A percentile compares a stretch with the other conserved stretches of the same genome.
These are phyloP conservation scores for Plecturocebus donacophilus DNA, from an alignment of 2,113 vertebrate genomes.

Conservation along the genomic window DNA sequence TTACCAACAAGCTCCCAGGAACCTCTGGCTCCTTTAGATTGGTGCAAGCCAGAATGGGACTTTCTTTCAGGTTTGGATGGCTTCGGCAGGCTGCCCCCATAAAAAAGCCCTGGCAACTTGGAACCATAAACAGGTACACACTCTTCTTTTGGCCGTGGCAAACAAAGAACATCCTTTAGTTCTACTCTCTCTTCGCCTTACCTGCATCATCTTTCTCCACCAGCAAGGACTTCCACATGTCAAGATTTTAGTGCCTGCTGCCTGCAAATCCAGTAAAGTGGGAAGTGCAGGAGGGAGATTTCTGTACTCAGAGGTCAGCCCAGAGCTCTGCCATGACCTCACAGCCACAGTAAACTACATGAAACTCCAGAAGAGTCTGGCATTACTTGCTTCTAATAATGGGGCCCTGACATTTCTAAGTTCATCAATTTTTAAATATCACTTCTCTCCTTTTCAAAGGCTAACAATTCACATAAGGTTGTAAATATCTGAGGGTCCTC, in stretches of 20 bases:
- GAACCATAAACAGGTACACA: background rate
- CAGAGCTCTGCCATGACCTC: background rate
- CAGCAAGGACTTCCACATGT: background rate
- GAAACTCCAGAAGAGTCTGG: background rate
- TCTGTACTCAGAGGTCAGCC: background rate
- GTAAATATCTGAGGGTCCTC: background rate
- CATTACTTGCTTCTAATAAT: background rate
- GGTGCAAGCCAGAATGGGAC: background rate
- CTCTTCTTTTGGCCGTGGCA: background rate
- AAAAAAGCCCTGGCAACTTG: no score
- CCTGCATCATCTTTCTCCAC: background rate
- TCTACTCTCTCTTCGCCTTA: background rate
- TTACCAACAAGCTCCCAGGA: background rate
- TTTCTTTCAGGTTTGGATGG: background rate
- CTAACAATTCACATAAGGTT: background rate
- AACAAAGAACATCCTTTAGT: background rate
- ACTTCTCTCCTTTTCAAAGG: constrained; percentile 29
- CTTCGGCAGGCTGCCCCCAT: background rate
- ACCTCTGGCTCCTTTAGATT: background rate
- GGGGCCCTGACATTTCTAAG: background rate
- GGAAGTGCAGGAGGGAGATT: background rate
- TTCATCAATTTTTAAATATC: constrained; percentile 19
- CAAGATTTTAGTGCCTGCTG: background rate
- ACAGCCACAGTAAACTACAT: background rate
- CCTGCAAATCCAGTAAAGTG: no score